Base-by-base conservation (phyloP, 2,888 invertebrate genomes). In the Unio delphinus region DNA sequence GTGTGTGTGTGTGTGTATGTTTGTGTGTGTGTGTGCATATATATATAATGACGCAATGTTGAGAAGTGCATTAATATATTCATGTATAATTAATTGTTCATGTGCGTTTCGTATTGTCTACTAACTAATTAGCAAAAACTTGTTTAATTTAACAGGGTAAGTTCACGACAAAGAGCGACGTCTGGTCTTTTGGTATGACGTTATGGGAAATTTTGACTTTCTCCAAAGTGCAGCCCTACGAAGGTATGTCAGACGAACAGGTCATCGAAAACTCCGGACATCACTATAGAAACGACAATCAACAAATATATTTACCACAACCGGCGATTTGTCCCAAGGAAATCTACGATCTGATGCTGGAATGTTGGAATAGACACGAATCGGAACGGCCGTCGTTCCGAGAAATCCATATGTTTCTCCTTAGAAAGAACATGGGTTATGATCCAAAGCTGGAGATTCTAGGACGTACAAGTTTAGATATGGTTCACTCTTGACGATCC, bases 181-280 rank as follows among this genome's bases (percentile, higher is more conserved):
- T 96, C 1, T 97, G 96, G 96, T 93, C 96, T 20, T 96, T 95
- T 90, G 96, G 94, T 0, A 95, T 96, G 30, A 95, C 95, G 0
- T 91, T 96, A 62, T 95, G 96, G 94, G 96, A 97, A 90, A 93
- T 97, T 71, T 92, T 95, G 84, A 94, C 94, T 20, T 92, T 94
- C 69, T 95, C 95, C 80, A 92, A 95, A 62, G 93, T 94, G 65
- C 93, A 93, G 72, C 96, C 96, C 0, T 96, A 94, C 89, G 94
- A 94, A 69, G 93, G 93, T 70, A 88, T 95, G 78, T 92, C 93
- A 17, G 95, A 96, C 88, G 92, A 93, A 67, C 94, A 95, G 91
- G 94, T 96, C 64, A 92, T 96, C 77, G 94, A 95, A 83, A 95
- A 95, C 90, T 92, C 96, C 68, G 93, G 94, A 30, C 94, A 94